These are phyloP conservation scores for Connochaetes taurinus DNA, from an alignment of 2,113 vertebrate genomes.

Conservation along the genomic window DNA sequence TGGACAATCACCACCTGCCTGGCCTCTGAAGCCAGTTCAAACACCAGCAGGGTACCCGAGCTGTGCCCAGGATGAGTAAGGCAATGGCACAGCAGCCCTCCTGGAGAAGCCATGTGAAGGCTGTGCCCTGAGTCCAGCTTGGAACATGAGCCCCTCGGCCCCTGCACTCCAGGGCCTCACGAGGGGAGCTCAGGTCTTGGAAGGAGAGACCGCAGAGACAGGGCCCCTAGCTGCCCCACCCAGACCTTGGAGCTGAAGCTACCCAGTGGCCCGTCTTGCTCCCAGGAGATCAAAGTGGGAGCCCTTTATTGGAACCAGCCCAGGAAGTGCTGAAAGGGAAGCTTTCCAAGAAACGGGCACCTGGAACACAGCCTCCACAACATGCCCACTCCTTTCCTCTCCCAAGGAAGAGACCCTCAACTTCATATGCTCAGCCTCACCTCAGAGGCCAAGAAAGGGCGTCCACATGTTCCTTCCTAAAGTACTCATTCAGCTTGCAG, in stretches of 20 bases:
- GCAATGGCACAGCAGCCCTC: background rate
- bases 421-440: background rate
- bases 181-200: background rate
- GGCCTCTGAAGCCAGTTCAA: background rate
- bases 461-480: fast-evolving
- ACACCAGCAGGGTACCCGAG: background rate
- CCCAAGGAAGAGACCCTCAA: background rate
- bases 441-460: background rate
- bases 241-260: background rate
- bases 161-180: fast-evolving
- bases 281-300: background rate
- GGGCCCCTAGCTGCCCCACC: fast-evolving
- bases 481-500: background rate
- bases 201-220: background rate
- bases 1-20: background rate
- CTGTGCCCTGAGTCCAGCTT: too few species aligned
- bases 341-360: background rate
- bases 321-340: background rate
- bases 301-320: too few species aligned
- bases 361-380: fast-evolving
- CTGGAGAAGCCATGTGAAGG: background rate
- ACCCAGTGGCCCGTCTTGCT: fast-evolving
- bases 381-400: background rate
- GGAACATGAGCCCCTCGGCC: background rate
- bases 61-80: fast-evolving